phyloP scores from a whole-genome alignment of 2,888 invertebrate species.

The Xestoiulus laeticollis region DNA sequence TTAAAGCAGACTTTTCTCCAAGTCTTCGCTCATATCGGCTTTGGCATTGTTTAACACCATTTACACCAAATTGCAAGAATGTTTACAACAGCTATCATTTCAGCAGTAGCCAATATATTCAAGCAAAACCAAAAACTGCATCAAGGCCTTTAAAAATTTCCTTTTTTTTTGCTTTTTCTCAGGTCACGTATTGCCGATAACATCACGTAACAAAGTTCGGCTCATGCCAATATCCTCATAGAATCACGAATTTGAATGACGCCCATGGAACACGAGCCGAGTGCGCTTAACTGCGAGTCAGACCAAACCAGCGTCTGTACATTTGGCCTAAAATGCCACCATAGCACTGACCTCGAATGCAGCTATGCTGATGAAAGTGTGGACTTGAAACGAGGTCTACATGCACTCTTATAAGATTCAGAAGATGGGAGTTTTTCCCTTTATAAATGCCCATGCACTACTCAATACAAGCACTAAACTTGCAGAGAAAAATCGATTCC shows the following conservation, averaged over 20 bases:
- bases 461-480: conserved; percentile 45
- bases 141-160: too few relatives aligned
- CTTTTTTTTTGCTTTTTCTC: background rate
- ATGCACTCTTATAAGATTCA: background rate
- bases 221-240: background rate
- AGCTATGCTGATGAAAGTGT: background rate
- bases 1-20: too few relatives aligned
- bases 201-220: background rate
- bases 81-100: too few relatives aligned
- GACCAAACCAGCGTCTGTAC: background rate
- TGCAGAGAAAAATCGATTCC: conserved; percentile 46
- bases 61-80: too few relatives aligned
- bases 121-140: too few relatives aligned
- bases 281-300: background rate
- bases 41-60: too few relatives aligned
- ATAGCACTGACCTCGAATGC: background rate
- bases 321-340: background rate
- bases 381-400: background rate
- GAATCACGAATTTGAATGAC: background rate
- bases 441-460: background rate
- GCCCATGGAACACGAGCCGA: background rate
- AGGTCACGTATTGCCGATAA: background rate
- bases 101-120: too few relatives aligned
- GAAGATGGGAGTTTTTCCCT: conserved; percentile 32
- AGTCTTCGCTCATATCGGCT: too few relatives aligned